Percentiles rank a stretch among this genome's conserved stretches.
These are phyloP conservation scores for Agrochola litura DNA, from an alignment of 2,888 invertebrate species.

Conservation along the genomic window DNA sequence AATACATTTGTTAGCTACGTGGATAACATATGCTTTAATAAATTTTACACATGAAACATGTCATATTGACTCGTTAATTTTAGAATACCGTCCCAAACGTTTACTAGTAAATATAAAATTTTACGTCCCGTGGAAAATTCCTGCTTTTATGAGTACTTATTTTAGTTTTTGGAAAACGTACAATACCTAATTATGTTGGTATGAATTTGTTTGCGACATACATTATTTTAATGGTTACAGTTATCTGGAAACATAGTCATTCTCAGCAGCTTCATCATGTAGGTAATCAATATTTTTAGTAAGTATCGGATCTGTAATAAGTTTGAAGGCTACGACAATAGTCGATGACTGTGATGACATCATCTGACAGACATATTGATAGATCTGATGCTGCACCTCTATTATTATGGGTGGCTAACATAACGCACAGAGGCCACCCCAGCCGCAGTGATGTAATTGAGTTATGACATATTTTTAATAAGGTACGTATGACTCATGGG, in stretches of 20 bases:
- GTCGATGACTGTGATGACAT: conserved; percentile 75
- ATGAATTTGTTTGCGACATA: conserved; percentile 28
- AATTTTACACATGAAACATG: conserved; percentile 78
- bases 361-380: conserved; percentile 76
- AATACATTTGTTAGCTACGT: conserved; percentile 63
- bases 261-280: conserved; percentile 19
- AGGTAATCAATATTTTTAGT: conserved; percentile 58
- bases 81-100: conserved; percentile 77
- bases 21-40: conserved; percentile 75
- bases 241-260: conserved; percentile 20
- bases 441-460: conserved; percentile 67
- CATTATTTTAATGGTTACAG: conserved; percentile 24
- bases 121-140: conserved; percentile 76
- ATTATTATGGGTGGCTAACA: conserved; percentile 73
- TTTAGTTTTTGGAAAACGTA: conserved; percentile 66
- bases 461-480: conserved; percentile 65
- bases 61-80: conserved; percentile 79
- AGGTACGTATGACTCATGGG: conserved; percentile 45
- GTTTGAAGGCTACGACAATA: conserved; percentile 64
- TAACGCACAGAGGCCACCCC: conserved; percentile 64
- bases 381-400: conserved; percentile 74
- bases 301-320: conserved; percentile 55
- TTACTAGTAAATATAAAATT: conserved; percentile 79
- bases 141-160: conserved; percentile 68
- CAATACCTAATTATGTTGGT: conserved; percentile 46